Evolutionary conservation across 2,888 invertebrate genomes (phyloP).

Genomic region (Deilephila porcellus): DNA sequence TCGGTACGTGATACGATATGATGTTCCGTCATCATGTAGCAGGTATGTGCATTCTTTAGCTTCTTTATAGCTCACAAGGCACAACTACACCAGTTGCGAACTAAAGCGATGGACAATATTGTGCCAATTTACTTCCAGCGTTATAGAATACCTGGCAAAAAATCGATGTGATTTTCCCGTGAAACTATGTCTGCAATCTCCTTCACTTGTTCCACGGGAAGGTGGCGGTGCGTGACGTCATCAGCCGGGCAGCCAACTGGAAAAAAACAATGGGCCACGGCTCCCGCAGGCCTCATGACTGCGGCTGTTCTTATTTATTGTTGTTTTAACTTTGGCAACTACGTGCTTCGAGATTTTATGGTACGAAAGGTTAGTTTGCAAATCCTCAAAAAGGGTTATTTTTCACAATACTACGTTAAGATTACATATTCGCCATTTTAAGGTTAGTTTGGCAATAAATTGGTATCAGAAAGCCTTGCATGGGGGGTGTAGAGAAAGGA

Average conservation of each 20-base stretch:
- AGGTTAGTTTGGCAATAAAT: background rate
- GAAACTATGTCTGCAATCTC: conserved; percentile 46
- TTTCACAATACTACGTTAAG: background rate
- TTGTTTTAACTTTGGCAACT: conserved; percentile 34
- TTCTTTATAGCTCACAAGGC: too few relatives aligned
- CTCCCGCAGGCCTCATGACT: conserved; percentile 54
- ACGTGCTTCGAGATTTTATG: conserved; percentile 33
- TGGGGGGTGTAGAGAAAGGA: background rate
- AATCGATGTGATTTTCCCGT: conserved; percentile 30
- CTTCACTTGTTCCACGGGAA: conserved; percentile 65
- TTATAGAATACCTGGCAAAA: conserved; percentile 21
- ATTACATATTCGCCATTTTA: background rate
- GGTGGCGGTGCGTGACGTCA: conserved; percentile 77
- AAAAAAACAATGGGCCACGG: conserved; percentile 68
- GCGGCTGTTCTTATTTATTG: conserved; percentile 50
- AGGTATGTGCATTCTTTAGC: too few relatives aligned
- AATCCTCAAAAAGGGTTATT: background rate
- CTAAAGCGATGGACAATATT: background rate
- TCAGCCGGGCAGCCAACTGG: conserved; percentile 72
- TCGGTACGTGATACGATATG: too few relatives aligned
- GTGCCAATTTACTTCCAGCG: background rate
- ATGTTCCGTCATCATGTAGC: too few relatives aligned
- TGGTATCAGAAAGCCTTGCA: too few relatives aligned
- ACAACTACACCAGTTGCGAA: background rate
- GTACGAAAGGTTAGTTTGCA: background rate